Conservation (phyloP, 2,888 invertebrate genomes). For the Hemistola chrysoprasaria region DNA sequence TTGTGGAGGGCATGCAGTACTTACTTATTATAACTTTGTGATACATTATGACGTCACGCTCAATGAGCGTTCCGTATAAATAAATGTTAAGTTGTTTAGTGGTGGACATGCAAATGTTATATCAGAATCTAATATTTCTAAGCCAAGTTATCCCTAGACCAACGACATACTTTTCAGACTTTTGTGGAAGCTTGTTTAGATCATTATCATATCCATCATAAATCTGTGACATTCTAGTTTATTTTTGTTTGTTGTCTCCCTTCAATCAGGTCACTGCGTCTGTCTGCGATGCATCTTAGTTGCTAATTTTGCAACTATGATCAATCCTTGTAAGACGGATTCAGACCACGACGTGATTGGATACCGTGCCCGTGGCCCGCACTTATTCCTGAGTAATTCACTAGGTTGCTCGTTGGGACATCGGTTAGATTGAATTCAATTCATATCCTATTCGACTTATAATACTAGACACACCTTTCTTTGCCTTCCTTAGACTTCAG, state of each 20-base stretch:
- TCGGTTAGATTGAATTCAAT: conserved; percentile 9
- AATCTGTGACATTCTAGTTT: no score
- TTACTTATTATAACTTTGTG: no score
- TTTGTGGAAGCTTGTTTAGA: no score
- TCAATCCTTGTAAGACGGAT: conserved; percentile 29
- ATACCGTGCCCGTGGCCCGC: conserved; percentile 12
- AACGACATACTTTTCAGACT: no score
- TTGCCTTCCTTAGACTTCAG: no score
- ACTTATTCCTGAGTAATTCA: conserved; percentile 7
- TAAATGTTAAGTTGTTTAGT: no score
- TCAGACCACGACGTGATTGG: conserved; percentile 28
- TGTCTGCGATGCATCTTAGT: conserved; percentile 38
- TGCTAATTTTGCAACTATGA: conserved; percentile 34
- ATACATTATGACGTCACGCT: conserved; percentile 31
- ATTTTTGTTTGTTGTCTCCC: no score
- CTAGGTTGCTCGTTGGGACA: background rate
- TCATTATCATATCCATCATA: no score
- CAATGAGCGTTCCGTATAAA: background rate
- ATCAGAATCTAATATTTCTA: no score
- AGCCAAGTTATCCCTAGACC: no score
- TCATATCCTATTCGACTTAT: conserved; percentile 3
- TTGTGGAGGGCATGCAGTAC: conserved; percentile 33
- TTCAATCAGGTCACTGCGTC: conserved; percentile 12
- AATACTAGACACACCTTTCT: no score
- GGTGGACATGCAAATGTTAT: no score